Conservation (phyloP, 2,888 invertebrate genomes). For the Lymantria dispar region DNA sequence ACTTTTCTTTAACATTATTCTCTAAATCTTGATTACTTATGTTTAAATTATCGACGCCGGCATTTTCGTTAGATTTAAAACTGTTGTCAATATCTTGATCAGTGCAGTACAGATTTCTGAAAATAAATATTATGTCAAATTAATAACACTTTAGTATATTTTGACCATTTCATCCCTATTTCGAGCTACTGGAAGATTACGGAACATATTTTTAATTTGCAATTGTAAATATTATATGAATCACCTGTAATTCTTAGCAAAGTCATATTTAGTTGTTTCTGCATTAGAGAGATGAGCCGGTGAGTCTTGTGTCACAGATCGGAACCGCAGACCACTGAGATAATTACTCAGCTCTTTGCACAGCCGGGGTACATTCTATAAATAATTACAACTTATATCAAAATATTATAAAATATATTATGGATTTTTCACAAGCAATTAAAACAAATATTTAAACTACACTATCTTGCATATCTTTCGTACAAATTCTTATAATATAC, state of each 20-base stretch:
- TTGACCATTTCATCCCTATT: no score
- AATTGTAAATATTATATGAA: not conserved
- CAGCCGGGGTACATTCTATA: slow-evolving; percentile 49
- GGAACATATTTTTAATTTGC: not conserved
- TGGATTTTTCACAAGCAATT: not conserved
- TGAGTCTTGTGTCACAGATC: slow-evolving; percentile 39
- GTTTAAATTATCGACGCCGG: slow-evolving; percentile 50
- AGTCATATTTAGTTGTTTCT: slow-evolving; percentile 70
- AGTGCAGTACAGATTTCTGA: slow-evolving; percentile 67
- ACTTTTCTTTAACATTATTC: slow-evolving; percentile 32
- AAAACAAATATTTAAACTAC: no score
- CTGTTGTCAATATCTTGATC: slow-evolving; percentile 45
- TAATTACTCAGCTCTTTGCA: slow-evolving; percentile 56
- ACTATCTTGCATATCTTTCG: no score
- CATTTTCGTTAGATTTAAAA: slow-evolving; percentile 55
- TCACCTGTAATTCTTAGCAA: slow-evolving; percentile 70
- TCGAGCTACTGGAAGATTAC: no score
- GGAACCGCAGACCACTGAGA: slow-evolving; percentile 59
- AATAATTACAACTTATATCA: slow-evolving; percentile 1
- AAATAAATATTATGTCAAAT: slow-evolving; percentile 25
- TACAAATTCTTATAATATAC: no score
- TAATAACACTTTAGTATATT: no score
- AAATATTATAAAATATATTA: not conserved
- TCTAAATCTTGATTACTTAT: slow-evolving; percentile 37
- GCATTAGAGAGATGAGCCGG: slow-evolving; percentile 53